Base-by-base conservation (phyloP, 2,113 vertebrate genomes). In the Axis porcinus region DNA sequence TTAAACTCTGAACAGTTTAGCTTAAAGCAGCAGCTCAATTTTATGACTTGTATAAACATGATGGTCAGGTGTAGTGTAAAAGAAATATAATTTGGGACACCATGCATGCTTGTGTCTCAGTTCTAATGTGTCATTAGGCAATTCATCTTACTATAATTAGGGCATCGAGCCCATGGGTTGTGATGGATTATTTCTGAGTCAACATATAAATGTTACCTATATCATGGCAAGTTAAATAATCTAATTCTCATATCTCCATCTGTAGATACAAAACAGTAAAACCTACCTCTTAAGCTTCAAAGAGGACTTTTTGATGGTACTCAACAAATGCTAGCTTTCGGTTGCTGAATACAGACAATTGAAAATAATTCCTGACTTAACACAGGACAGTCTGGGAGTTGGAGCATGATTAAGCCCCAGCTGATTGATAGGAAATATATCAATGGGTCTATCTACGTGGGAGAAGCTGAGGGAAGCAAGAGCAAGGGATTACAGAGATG, bases 281-380 rank as follows among this genome's bases (percentile, higher is more conserved):
- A 86, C 16, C 3, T 79, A 11, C 14, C 21, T 86, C 78, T 92
- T 88, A 95, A 95, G 21, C 10, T 30, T 86, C n/a, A 88, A 5
- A 47, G 55, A 83, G 21, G 28, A 86, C 14, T 79, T 30, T 67
- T 93, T 70, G 45, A 47, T 78, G 25, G 21, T 14, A 62, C 28
- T 86, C 17, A 40, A 43, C 47, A 76, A 94, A 90, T 33, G 40
- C 57, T 28, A 74, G 6, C 54, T 89, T 54, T 98, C 70, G 67
- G 7, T 3, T 45, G n/a, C 23, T 60, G 6, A 36, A 16, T 27
- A 47, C 23, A 67, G 33, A 47, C 33, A 78, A 36, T 13, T 81
- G 54, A 95, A 91, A 95, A 84, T 54, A 89, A 89, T n/a, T 62
- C 10, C 76, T 87, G 84, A 81, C 58, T 89, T 95, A 70, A 95